Evolutionary conservation across 2,888 invertebrate genomes (phyloP).

Genomic region (Acleris laterana): DNA sequence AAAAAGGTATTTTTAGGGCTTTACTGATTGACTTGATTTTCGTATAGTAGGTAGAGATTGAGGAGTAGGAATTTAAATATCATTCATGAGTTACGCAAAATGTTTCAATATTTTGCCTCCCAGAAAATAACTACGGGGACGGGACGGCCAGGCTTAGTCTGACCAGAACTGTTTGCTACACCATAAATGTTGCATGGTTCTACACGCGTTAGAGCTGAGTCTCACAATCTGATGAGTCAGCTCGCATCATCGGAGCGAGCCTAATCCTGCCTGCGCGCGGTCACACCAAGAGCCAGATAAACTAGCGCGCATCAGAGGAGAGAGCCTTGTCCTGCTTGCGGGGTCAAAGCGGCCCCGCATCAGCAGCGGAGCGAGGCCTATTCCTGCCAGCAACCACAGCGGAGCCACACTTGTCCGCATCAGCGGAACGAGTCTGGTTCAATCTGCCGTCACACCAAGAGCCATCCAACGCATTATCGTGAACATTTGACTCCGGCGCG

Average conservation of each 20-base stretch:
- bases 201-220: not conserved
- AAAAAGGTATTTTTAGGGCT: no score
- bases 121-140: no score
- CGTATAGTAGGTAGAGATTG: no score
- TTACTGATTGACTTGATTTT: no score
- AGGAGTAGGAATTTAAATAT: no score
- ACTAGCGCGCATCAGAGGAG: not conserved
- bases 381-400: not conserved
- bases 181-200: not conserved
- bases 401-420: not conserved
- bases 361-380: conserved; percentile 4
- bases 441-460: not conserved
- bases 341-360: not conserved
- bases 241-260: not conserved
- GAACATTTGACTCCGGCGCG: no score
- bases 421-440: not conserved
- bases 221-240: not conserved
- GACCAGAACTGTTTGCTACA: not conserved
- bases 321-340: not conserved
- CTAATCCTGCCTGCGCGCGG: not conserved
- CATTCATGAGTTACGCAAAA: no score
- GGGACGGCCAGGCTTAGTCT: no score
- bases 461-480: no score
- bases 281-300: not conserved
- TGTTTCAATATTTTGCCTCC: no score